Evolutionary conservation across 2,113 vertebrate genomes (phyloP), one percentile per base, ranked within the genome.

Genomic region (Planiliza haematocheilus): DNA sequence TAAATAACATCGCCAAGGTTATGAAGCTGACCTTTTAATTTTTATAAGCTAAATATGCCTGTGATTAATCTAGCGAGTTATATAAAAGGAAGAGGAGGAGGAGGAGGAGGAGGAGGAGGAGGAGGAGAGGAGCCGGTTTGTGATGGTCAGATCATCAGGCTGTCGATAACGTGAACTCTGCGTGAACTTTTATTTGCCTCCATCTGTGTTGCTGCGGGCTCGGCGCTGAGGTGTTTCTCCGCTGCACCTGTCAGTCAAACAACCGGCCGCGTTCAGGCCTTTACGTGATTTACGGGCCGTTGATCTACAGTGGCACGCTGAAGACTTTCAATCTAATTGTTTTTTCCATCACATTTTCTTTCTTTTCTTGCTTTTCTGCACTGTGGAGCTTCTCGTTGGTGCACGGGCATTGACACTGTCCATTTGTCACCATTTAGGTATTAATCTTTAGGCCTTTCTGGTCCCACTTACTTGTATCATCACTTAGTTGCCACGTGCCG

Each of bases 21-120:
- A 70, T 7, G 43, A 57, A 73, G 38, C 10, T 58, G 49, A 60
- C 69, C 64, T 79, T 84, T 84, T 72, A 50, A 70, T 82, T 85
- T 74, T 39, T 8, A 30, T 37, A 24, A 68, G 64, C 52, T 34
- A 52, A 45, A 49, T 36, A 24, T 49, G 52, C 12, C 34, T 71
- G n/a, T 77, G 70, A 69, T 67, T 81, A 49, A 80, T 69, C 36
- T 64, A 30, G 10, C 13, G n/a, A 18, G 11, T 84, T 81, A 51
- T 38, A 61, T 66, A 63, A 74, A n/a, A 18, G 7, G 17, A 5
- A 13, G 9, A 81, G 48, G 10, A 20, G n/a, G 55, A 37, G 21
- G 10, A 18, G 39, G 52, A 49, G 46, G 7, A 57, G 7, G 45
- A n/a, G 42, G 53, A 14, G 46, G 55, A 37, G 21, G 10, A 18